phyloP scores from a whole-genome alignment of 2,888 invertebrate species.

The Tipula helvola region DNA sequence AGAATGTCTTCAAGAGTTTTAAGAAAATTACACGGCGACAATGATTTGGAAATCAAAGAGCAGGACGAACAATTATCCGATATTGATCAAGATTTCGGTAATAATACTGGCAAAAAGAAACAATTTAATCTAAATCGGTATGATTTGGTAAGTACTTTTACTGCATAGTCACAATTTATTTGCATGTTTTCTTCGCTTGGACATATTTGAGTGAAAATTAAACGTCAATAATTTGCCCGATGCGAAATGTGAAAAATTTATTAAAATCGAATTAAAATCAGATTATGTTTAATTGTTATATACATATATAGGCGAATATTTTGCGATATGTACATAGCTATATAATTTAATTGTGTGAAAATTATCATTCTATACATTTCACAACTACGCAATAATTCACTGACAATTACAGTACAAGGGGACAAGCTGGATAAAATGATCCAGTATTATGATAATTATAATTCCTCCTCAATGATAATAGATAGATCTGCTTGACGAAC shows the following conservation, averaged over 20 bases:
- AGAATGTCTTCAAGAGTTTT: constrained; percentile 53
- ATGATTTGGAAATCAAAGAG: constrained; percentile 32
- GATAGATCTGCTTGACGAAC: background rate
- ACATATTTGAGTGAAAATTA: background rate
- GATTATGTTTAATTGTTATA: background rate
- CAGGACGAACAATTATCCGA: constrained; percentile 35
- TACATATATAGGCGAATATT: background rate
- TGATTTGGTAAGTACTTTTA: constrained; percentile 46
- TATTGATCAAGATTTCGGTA: constrained; percentile 35
- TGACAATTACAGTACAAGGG: background rate
- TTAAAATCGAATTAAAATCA: background rate
- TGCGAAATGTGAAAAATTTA: background rate
- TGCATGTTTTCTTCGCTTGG: background rate
- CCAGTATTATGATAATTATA: no score
- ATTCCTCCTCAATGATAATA: background rate
- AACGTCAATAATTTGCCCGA: background rate
- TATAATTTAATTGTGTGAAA: background rate
- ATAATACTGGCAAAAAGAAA: constrained; percentile 37
- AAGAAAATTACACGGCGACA: constrained; percentile 49
- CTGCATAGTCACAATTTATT: background rate
- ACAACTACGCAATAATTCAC: background rate
- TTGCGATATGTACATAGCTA: background rate
- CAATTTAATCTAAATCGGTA: constrained; percentile 53
- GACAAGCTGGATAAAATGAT: background rate
- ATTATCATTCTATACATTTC: background rate